Conservation (phyloP, 2,797 vertebrate genomes). For the Parotocinclus haroldoi region DNA sequence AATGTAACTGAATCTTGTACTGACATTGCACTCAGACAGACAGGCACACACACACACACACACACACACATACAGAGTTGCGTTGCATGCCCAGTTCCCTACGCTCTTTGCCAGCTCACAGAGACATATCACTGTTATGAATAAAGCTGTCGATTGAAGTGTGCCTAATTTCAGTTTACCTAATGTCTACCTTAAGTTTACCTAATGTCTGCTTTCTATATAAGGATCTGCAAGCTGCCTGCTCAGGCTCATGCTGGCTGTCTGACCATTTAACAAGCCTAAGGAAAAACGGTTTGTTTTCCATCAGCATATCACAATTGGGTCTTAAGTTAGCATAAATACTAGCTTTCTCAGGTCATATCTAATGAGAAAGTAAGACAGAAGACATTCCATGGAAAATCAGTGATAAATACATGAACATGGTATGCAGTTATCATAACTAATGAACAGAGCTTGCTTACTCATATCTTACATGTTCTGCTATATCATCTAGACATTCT, state of each 20-base stretch:
- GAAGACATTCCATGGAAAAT: no score
- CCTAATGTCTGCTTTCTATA: constrained; percentile 77
- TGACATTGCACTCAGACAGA: background rate
- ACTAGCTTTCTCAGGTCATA: constrained; percentile 53
- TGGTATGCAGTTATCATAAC: no score
- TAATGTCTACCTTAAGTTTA: constrained; percentile 77
- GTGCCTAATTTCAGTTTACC: constrained; percentile 69
- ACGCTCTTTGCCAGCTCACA: constrained; percentile 55
- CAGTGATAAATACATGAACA: no score
- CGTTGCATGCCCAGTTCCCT: constrained; percentile 30
- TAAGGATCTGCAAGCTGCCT: constrained; percentile 58
- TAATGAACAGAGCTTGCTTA: no score
- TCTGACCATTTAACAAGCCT: constrained; percentile 29
- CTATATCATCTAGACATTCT: no score
- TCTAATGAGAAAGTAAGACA: background rate
- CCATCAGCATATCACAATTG: constrained; percentile 28
- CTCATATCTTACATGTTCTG: no score
- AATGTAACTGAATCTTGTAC: background rate
- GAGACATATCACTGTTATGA: constrained; percentile 63
- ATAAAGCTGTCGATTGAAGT: constrained; percentile 63
- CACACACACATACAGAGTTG: constrained; percentile 19
- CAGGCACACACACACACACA: constrained; percentile 35
- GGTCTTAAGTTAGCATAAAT: constrained; percentile 42
- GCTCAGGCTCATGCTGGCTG: constrained; percentile 25
- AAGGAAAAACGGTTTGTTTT: constrained; percentile 20